A percentile compares a stretch with the other conserved stretches of the same genome.
These are phyloP conservation scores for Noctilio leporinus DNA, from an alignment of 2,113 vertebrate species.

Conservation along the genomic window DNA sequence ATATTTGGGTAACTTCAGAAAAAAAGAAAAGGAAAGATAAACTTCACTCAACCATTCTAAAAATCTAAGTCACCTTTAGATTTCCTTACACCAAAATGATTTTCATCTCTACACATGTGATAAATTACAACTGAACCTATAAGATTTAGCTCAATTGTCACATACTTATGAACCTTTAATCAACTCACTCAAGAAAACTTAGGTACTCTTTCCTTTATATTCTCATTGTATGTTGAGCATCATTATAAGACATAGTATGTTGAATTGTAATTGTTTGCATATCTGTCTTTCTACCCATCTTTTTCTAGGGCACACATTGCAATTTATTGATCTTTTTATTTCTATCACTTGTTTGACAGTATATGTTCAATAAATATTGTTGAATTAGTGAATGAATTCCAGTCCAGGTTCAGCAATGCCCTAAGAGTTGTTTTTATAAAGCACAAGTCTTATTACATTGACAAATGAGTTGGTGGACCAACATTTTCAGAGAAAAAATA, in stretches of 20 bases:
- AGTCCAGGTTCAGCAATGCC: background rate
- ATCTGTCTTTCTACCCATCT: background rate
- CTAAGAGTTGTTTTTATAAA: constrained; percentile 11
- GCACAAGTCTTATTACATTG: background rate
- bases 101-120: background rate
- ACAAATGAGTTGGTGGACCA: background rate
- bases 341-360: background rate
- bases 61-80: background rate
- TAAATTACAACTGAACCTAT: background rate
- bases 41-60: background rate
- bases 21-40: background rate
- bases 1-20: constrained; percentile 13
- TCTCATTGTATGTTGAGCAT: background rate
- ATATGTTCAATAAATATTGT: background rate
- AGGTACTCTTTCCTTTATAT: background rate
- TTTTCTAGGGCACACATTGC: background rate
- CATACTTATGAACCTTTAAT: background rate
- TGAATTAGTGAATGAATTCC: constrained; percentile 12
- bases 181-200: background rate
- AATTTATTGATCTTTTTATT: background rate
- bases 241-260: background rate
- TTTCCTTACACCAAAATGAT: background rate
- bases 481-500: background rate
- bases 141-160: background rate
- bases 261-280: background rate